Conservation (phyloP, 2,888 invertebrate species). For the Tubiluchus corallicola region DNA sequence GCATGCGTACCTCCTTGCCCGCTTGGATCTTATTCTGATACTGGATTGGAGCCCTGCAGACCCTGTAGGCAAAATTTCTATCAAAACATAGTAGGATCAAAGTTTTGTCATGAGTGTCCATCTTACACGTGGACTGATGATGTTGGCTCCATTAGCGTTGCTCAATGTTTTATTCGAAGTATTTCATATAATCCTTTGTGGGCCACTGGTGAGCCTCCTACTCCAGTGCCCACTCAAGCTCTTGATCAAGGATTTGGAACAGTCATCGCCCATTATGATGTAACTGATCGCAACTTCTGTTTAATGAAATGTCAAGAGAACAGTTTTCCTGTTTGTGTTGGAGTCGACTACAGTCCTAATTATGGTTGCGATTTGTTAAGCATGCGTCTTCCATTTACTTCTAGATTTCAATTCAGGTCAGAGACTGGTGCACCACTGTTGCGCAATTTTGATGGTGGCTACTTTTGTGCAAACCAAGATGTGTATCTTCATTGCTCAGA, state of each 20-base stretch:
- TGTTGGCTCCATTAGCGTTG: not conserved
- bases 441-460: not conserved
- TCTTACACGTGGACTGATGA: not conserved
- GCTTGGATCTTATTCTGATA: slow-evolving; percentile 74
- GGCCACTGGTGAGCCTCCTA: not conserved
- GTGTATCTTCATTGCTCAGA: not conserved
- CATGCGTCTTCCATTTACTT: not conserved
- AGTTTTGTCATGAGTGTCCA: slow-evolving; percentile 1
- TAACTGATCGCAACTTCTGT: not conserved
- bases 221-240: not conserved
- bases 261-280: not conserved
- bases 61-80: slow-evolving; percentile 1
- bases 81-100: not conserved
- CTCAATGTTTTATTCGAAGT: not conserved
- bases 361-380: slow-evolving; percentile 1
- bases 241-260: not conserved
- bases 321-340: not conserved
- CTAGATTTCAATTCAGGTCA: not conserved
- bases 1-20: slow-evolving; percentile 50
- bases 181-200: not conserved
- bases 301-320: not conserved
- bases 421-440: not conserved
- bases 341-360: not conserved
- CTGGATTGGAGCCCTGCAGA: slow-evolving; percentile 38
- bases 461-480: not conserved